phyloP scores from a whole-genome alignment of 2,888 invertebrate species.

The Temnothorax unifasciatus region DNA sequence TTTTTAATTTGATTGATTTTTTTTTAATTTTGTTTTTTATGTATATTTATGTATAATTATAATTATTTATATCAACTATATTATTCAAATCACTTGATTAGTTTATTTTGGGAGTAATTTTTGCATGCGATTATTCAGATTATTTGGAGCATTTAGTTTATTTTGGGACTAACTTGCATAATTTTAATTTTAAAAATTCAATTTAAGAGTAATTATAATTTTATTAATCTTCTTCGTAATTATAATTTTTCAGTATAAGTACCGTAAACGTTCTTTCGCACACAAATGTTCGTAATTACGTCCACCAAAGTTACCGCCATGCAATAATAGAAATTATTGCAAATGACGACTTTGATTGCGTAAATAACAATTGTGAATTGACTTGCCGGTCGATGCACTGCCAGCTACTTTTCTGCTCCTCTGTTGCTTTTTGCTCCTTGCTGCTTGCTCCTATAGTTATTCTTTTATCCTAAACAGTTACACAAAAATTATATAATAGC shows the following conservation, averaged over 20 bases:
- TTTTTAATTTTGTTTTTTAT: background rate
- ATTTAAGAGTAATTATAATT: background rate
- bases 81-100: background rate
- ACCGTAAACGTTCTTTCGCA: background rate
- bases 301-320: background rate
- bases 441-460: background rate
- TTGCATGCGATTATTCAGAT: background rate
- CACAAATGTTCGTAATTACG: background rate
- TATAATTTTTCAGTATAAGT: background rate
- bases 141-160: background rate
- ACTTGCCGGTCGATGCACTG: background rate
- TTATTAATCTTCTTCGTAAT: background rate
- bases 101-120: background rate
- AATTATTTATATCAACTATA: background rate
- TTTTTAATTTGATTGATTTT: background rate
- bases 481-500: background rate
- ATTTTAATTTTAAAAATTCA: background rate
- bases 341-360: background rate
- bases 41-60: background rate
- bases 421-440: background rate
- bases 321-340: background rate
- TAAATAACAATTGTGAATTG: slow-evolving; percentile 13
- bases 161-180: background rate
- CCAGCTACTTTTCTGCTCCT: background rate
- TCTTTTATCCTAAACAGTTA: background rate